A percentile compares a stretch with the other conserved stretches of the same genome.
Conservation (phyloP, 2,113 vertebrate species). For the Myrmophylax atrothorax region DNA sequence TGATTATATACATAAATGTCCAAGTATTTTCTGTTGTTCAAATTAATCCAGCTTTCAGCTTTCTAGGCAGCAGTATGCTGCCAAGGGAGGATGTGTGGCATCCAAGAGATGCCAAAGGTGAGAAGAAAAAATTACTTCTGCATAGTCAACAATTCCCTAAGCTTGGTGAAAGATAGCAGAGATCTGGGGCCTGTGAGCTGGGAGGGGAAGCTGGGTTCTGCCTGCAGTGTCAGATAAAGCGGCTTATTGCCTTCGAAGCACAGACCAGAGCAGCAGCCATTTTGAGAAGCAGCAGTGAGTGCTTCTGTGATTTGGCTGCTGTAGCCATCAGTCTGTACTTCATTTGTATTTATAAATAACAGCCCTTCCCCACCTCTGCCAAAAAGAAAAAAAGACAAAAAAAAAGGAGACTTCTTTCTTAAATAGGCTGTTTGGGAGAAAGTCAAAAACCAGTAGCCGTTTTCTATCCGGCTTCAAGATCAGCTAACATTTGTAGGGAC, state of each 20-base stretch:
- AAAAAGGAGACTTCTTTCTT: background rate
- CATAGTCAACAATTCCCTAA: background rate
- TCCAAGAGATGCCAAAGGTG: background rate
- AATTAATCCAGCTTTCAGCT: background rate
- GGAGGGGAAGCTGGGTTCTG: background rate
- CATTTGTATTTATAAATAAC: background rate
- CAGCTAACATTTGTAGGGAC: background rate
- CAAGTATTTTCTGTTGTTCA: background rate
- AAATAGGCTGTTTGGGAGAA: background rate
- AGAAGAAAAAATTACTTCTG: background rate
- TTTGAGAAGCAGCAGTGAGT: background rate
- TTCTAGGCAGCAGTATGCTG: background rate
- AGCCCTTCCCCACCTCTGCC: background rate
- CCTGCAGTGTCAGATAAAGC: background rate
- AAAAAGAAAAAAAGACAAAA: background rate
- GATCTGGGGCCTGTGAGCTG: background rate
- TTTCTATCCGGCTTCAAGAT: background rate
- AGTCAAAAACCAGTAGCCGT: background rate
- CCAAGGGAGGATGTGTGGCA: background rate
- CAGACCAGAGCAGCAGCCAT: background rate
- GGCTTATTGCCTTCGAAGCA: background rate
- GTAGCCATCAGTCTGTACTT: background rate
- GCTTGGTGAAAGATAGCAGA: background rate
- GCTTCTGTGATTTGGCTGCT: background rate
- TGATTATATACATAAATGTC: background rate